Evolutionary conservation across 2,888 invertebrate genomes (phyloP).

Genomic region (Synergus umbraculus): DNA sequence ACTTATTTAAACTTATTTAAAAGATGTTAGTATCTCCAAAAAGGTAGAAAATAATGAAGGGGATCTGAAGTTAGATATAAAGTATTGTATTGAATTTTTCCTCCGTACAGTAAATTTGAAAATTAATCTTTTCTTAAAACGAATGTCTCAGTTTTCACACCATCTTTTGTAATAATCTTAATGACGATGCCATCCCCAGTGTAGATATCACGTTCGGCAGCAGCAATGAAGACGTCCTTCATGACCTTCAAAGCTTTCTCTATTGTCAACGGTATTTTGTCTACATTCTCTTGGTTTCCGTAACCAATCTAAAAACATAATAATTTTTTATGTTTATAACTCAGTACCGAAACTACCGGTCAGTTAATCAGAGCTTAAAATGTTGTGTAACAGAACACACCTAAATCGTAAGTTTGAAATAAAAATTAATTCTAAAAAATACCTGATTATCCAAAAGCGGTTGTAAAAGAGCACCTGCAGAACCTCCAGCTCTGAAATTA

Average conservation of each 20-base stretch:
- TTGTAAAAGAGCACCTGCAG: constrained; percentile 93
- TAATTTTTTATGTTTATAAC: not conserved
- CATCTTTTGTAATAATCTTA: constrained; percentile 92
- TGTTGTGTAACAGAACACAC: not conserved
- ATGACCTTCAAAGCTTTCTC: constrained; percentile 91
- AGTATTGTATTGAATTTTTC: constrained; percentile 4
- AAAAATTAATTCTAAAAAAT: constrained; percentile 43
- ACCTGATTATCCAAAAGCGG: constrained; percentile 97
- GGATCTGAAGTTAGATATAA: not conserved
- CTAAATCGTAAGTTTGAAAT: constrained; percentile 31
- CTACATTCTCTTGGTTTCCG: constrained; percentile 86
- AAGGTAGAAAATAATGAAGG: not conserved
- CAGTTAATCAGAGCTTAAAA: too few relatives aligned
- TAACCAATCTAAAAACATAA: constrained; percentile 84
- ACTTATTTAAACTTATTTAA: not conserved
- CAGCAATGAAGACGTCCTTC: constrained; percentile 98
- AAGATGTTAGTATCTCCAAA: not conserved
- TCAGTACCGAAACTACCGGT: not conserved
- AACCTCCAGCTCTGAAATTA: constrained; percentile 92
- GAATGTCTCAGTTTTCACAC: constrained; percentile 86
- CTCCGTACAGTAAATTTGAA: constrained; percentile 41
- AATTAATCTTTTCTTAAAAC: constrained; percentile 92
- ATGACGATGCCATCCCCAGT: constrained; percentile 95
- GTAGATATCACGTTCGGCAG: constrained; percentile 98
- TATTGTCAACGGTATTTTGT: constrained; percentile 82